Evolutionary conservation across 2,113 vertebrate species (phyloP), one percentile per base, ranked within the genome.

Genomic region (Smithornis capensis): DNA sequence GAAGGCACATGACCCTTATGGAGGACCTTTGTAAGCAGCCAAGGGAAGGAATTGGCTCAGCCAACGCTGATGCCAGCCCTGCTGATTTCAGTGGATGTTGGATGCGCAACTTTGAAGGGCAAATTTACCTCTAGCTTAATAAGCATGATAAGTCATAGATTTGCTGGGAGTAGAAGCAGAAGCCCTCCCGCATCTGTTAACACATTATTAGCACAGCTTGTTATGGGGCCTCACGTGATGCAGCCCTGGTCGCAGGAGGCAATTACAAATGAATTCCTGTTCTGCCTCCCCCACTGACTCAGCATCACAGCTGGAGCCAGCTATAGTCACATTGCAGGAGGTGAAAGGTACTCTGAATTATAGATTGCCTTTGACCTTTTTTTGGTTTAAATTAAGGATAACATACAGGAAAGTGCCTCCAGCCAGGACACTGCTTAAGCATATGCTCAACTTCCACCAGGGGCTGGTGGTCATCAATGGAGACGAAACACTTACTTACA

Each of bases 121-220:
- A 93, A 95, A 92, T 92, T 93, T 97, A 84, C 93, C 93, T 96
- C 95, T 80, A 78, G 83, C 76, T 90, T 96, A 95, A 93, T 89
- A 94, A 96, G 92, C 83, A 68, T 19, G 79, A 37, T 93, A 97
- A 97, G 94, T 95, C 96, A 89, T 93, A 94, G 89, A 94, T 92
- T 94, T 83, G 64, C 91, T 94, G 77, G 83, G 91, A 97, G 91
- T 76, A 62, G 94, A 76, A 96, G 92, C 87, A 81, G 95, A 84
- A 97, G 91, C 87, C 83, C 94, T 95, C 87, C 94, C 2, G 86
- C 95, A 94, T 96, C 96, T 96, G 96, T 95, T 95, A 87, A 68
- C 94, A 94, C 95, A 95, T 97, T 97, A 96, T 96, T 95, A 96
- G 89, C 94, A 82, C 96, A 95, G 96, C 96, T 96, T 97, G 94